phyloP scores from a whole-genome alignment of 2,888 invertebrate species.

The Pasiphila rectangulata region DNA sequence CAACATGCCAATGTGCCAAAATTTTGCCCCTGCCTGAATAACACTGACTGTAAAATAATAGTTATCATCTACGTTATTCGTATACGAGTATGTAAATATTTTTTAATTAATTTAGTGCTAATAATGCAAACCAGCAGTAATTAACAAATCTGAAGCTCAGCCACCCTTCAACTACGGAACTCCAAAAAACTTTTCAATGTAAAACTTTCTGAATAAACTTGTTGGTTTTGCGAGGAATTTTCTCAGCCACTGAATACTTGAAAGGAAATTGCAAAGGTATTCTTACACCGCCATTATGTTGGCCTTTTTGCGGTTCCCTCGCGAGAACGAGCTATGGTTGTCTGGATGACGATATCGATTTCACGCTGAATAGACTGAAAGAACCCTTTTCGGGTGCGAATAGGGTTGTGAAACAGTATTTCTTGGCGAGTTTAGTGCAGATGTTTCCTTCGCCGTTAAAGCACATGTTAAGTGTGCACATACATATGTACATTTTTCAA shows the following conservation, averaged over 20 bases:
- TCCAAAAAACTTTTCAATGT: conserved; percentile 5
- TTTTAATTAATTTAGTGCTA: no score
- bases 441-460: no score
- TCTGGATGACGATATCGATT: not conserved
- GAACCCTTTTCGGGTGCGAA: not conserved
- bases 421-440: no score
- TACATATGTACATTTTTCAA: no score
- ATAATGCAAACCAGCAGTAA: no score
- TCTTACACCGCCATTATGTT: not conserved
- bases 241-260: conserved; percentile 4
- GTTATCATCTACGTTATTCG: no score
- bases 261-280: not conserved
- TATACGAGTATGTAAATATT: no score
- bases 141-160: not conserved
- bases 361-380: not conserved
- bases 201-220: conserved; percentile 14
- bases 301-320: not conserved
- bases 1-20: no score
- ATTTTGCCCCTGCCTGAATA: no score
- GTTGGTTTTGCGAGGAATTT: conserved; percentile 12
- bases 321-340: not conserved
- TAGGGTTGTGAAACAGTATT: not conserved
- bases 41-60: no score
- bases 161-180: not conserved
- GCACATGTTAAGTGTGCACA: no score